A percentile compares a stretch with the other conserved stretches of the same genome.
Conservation (phyloP, 2,113 vertebrate species). For the Vireo altiloquus region DNA sequence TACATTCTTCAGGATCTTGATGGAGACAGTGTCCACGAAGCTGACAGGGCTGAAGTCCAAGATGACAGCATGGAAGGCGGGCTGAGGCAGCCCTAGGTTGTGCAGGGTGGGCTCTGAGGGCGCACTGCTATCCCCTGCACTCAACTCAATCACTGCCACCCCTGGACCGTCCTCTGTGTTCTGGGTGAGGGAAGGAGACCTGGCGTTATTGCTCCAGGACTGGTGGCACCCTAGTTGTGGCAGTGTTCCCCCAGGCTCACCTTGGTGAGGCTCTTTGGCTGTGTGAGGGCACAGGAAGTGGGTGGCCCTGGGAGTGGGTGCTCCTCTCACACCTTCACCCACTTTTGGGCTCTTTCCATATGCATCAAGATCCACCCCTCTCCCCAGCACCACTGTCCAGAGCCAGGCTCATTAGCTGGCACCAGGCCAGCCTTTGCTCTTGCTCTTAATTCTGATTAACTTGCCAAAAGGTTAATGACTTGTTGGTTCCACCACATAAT, state of each 20-base stretch:
- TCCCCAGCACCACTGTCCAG: background rate
- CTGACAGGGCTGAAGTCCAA: conserved; percentile 87
- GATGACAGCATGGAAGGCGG: conserved; percentile 75
- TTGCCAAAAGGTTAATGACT: background rate
- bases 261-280: background rate
- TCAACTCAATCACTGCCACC: background rate
- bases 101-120: background rate
- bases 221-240: background rate
- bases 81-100: conserved; percentile 61
- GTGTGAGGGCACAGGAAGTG: accelerated
- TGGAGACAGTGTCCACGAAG: conserved; percentile 89
- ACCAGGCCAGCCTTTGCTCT: background rate
- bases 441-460: background rate
- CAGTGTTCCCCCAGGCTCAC: accelerated
- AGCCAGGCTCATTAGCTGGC: background rate
- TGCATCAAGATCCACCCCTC: accelerated
- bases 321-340: background rate
- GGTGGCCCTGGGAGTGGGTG: accelerated
- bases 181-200: background rate
- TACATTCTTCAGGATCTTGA: conserved; percentile 88
- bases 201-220: accelerated
- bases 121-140: accelerated
- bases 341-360: background rate
- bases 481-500: background rate
- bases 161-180: background rate